Base-by-base conservation (phyloP, 2,888 invertebrate species). In the Petrophora chlorosata region DNA sequence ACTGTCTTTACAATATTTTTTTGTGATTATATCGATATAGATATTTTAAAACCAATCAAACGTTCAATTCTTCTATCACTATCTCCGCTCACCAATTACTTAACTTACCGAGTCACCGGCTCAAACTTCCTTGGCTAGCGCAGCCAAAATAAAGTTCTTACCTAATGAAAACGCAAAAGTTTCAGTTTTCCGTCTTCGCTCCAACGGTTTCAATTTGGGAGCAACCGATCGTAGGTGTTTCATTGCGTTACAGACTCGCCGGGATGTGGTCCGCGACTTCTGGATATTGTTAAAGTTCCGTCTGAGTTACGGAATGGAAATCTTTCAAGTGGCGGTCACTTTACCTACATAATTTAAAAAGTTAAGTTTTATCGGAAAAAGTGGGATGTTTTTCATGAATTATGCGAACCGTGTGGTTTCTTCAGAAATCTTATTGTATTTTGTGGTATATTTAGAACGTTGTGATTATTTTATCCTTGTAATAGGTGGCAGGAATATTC, bases 191-290 rank as follows among this genome's bases (percentile, higher is more conserved):
- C 53, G 42, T 56, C 47, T 46, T 19, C 44, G 52, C 45, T 63
- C 55, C 70, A 81, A 73, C 79, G 80, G 75, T 76, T 77, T 43
- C 56, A 56, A 56, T 56, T 53, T 50, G 53, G 43, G 35, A 43
- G 32, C 49, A 45, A 13, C 54, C 47, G 48, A 38, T 50, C 54
- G 52, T 48, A 59, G 60, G 60, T 63, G 62, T 53, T 53, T 23
- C 40, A 34, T 32, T 17, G 33, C 13, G 8, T 39, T 30, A 17
- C 38, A 13, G 28, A 28, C 15, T 41, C 13, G 26, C 8, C 7
- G 46, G 10, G 30, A 40, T 40, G 29, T 40, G 28, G 14, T 34
- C 15, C 16, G 26, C 2, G 35, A 26, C 34, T 42, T 33, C 15
- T 23, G 28, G 23, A 25, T 35, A 40, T 30, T 30, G 35, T 41